Evolutionary conservation across 2,888 invertebrate species (phyloP).

Genomic region (Eugnorisma glareosa): DNA sequence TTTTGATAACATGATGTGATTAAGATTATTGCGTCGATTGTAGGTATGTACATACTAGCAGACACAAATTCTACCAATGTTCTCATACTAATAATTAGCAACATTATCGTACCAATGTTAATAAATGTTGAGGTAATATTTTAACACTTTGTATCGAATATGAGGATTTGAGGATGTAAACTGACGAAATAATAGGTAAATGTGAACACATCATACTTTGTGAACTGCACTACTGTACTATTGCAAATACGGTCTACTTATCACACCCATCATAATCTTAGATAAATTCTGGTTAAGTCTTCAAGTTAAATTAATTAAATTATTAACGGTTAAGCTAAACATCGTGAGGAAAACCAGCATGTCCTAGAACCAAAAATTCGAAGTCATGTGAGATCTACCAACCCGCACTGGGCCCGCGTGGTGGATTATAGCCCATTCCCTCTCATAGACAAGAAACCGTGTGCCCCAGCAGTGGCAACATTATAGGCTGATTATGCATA

Average conservation of each 20-base stretch:
- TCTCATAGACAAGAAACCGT: too few species aligned
- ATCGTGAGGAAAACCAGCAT: too few species aligned
- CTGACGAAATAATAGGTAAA: not conserved
- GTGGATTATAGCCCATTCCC: too few species aligned
- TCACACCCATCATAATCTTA: not conserved
- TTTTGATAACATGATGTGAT: constrained; percentile 16
- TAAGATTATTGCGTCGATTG: not conserved
- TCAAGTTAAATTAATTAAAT: not conserved
- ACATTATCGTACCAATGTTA: not conserved
- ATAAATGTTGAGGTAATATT: not conserved
- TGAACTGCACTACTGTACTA: not conserved
- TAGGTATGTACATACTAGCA: not conserved
- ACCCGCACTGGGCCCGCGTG: too few species aligned
- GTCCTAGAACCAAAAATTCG: too few species aligned
- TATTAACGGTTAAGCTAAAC: too few species aligned
- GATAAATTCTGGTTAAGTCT: not conserved
- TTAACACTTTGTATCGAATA: not conserved
- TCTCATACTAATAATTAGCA: not conserved
- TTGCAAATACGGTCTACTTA: too few species aligned
- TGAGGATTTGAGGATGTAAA: not conserved
- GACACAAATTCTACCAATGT: not conserved
- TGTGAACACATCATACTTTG: too few species aligned
- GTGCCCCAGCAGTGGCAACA: too few species aligned
- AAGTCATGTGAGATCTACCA: too few species aligned
- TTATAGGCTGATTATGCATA: too few species aligned